Evolutionary conservation across 2,113 vertebrate species (phyloP).

Genomic region (Ondatra zibethicus): DNA sequence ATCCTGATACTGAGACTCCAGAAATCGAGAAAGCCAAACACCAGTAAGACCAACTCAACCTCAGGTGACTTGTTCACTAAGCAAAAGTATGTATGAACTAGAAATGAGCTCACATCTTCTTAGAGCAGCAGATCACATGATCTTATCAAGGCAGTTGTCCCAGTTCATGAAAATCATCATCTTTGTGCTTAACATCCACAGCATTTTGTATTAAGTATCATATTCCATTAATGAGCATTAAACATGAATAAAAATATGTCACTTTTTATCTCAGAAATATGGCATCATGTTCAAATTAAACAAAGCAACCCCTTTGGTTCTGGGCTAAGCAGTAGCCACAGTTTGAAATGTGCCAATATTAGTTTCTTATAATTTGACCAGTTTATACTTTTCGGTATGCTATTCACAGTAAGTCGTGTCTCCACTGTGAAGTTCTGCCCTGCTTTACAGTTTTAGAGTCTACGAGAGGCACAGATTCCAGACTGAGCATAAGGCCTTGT

Average conservation of each 20-base stretch:
- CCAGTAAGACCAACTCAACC: neutral
- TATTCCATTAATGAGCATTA: constrained; percentile 27
- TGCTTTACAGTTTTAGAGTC: neutral
- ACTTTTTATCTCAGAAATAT: neutral
- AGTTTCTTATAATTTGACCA: constrained; percentile 25
- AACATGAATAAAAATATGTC: constrained; percentile 30
- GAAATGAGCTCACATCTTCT: neutral
- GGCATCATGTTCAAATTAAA: neutral
- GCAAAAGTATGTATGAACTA: neutral
- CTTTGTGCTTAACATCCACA: neutral
- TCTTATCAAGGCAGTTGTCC: neutral
- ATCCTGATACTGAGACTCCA: neutral
- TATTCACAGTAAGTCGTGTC: neutral
- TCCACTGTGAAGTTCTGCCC: neutral
- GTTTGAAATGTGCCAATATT: neutral
- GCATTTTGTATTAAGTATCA: neutral
- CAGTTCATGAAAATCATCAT: neutral
- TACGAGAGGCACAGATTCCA: neutral
- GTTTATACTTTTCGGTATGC: neutral
- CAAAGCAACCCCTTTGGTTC: neutral
- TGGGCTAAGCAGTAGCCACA: neutral
- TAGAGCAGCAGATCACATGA: neutral
- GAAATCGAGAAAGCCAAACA: neutral
- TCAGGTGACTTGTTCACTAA: neutral
- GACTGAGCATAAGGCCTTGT: neutral